These are phyloP conservation scores for Pempheris klunzingeri DNA, from an alignment of 2,797 vertebrate genomes.

Conservation along the genomic window DNA sequence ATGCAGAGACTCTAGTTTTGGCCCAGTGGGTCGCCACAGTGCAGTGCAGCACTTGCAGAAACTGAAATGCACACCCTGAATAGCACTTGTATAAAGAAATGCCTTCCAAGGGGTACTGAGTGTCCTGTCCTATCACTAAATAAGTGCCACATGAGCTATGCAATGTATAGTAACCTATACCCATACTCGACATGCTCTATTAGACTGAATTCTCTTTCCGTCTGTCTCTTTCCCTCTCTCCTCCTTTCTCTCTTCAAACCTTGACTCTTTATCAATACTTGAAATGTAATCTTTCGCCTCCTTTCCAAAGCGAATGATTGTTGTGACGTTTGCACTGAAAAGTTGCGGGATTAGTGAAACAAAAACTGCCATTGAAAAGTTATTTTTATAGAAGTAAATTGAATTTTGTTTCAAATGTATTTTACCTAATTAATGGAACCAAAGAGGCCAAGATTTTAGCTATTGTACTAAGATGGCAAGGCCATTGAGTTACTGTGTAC, in stretches of 20 bases:
- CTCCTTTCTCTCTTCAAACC: constrained; percentile 83
- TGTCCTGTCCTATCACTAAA: constrained; percentile 85
- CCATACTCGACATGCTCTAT: constrained; percentile 85
- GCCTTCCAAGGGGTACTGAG: constrained; percentile 94
- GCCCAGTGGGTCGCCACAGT: constrained; percentile 82
- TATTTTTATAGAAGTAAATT: constrained; percentile 99
- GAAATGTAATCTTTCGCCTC: constrained; percentile 99
- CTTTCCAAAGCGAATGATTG: constrained; percentile 99
- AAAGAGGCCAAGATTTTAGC: constrained; percentile 98
- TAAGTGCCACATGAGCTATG: constrained; percentile 98
- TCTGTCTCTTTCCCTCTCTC: constrained; percentile 54
- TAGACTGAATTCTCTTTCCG: constrained; percentile 84
- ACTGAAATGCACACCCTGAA: constrained; percentile 91
- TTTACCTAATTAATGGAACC: constrained; percentile 99
- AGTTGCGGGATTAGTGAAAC: constrained; percentile 95
- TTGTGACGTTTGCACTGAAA: constrained; percentile 99
- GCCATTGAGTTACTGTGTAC: constrained; percentile 89
- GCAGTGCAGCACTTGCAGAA: constrained; percentile 91
- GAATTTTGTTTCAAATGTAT: constrained; percentile 97
- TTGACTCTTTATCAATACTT: constrained; percentile 99
- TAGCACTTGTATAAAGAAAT: constrained; percentile 96
- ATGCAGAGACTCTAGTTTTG: constrained; percentile 62
- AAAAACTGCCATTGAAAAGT: constrained; percentile 96
- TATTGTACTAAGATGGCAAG: constrained; percentile 91
- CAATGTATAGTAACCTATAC: constrained; percentile 94